Conservation (phyloP, 1,140 invertebrate species). For the Ruditapes philippinarum region DNA sequence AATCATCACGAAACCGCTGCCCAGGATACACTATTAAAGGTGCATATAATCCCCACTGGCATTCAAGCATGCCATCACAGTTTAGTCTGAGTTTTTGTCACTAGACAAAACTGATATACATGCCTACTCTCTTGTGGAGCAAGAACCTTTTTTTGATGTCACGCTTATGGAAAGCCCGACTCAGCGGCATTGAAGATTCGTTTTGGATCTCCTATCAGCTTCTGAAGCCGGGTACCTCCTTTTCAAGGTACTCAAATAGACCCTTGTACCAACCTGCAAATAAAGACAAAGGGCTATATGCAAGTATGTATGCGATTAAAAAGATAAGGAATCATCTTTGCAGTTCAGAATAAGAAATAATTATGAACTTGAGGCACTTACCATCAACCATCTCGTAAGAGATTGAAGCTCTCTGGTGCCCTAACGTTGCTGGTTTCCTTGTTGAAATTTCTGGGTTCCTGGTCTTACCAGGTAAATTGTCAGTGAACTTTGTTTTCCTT, state of each 20-base stretch:
- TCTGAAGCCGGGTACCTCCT: no score
- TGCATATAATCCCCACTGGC: constrained; percentile 17
- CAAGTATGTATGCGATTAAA: no score
- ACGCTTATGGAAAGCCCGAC: background rate
- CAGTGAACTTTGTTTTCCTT: background rate
- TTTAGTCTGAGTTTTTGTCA: background rate
- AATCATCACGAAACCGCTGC: no score
- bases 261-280: no score
- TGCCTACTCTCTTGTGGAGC: background rate
- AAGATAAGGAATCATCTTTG: no score
- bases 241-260: no score
- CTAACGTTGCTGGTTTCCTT: background rate
- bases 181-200: background rate
- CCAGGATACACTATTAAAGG: constrained; percentile 31
- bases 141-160: background rate
- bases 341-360: no score
- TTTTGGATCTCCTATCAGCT: background rate
- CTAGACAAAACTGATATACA: background rate
- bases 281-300: no score
- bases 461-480: constrained; percentile 26
- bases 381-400: no score
- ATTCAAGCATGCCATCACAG: constrained; percentile 17
- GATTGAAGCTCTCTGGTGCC: no score
- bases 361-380: no score
- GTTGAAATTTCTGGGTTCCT: background rate